Conservation (phyloP, 2,797 vertebrate species). For the Gobionotothen gibberifrons region DNA sequence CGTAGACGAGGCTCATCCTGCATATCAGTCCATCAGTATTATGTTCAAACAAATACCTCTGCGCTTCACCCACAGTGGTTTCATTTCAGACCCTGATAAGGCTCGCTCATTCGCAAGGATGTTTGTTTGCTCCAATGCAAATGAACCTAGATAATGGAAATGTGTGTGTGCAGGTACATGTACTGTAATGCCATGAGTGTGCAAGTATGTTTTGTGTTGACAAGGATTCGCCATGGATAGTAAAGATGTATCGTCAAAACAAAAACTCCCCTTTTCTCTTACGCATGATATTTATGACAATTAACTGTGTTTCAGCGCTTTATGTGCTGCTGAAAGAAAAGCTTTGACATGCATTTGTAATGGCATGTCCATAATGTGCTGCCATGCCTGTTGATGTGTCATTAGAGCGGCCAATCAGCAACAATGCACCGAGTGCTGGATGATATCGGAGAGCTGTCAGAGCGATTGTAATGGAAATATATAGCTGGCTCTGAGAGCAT, state of each 20-base stretch:
- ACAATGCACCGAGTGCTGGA: constrained; percentile 52
- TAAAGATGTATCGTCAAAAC: not conserved
- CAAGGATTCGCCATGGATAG: not conserved
- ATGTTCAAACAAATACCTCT: constrained; percentile 59
- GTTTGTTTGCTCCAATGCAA: constrained; percentile 49
- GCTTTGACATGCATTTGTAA: constrained; percentile 42
- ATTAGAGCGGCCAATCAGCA: constrained; percentile 64
- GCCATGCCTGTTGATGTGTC: constrained; percentile 46
- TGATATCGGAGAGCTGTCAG: constrained; percentile 70
- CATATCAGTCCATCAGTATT: constrained; percentile 62
- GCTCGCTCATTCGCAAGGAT: constrained; percentile 53
- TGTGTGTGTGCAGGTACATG: constrained; percentile 10
- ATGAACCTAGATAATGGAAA: constrained; percentile 39
- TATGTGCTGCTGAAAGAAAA: constrained; percentile 13
- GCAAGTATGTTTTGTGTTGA: not conserved
- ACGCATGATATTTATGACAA: constrained; percentile 9
- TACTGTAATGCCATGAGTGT: not conserved
- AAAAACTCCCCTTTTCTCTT: constrained; percentile 9
- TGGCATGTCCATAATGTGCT: constrained; percentile 51
- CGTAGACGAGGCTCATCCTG: constrained; percentile 50
- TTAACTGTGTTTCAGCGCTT: constrained; percentile 7
- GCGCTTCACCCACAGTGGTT: constrained; percentile 32
- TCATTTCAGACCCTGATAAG: constrained; percentile 49
- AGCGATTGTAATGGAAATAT: constrained; percentile 65
- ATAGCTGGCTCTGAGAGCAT: constrained; percentile 42